Base-by-base conservation (phyloP, 2,113 vertebrate genomes). In the Paedocypris sp. region DNA sequence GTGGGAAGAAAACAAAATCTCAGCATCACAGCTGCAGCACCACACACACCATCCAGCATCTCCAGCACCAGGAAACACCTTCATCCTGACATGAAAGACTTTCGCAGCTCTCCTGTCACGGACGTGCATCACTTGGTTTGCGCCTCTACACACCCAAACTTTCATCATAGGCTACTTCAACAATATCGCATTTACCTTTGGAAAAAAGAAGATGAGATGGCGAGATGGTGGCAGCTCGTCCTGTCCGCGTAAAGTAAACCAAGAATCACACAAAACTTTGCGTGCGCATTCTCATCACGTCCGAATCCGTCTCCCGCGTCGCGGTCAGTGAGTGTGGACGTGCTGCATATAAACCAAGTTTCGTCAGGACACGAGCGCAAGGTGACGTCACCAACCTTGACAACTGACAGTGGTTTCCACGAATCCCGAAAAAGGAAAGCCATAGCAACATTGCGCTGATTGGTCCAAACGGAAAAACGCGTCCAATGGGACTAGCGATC, bases 271-370 rank as follows among this genome's bases (percentile, higher is more conserved):
- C 16, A 60, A 13, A 57, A 36, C 62, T 75, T 32, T 43, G 26
- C 7, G 3, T 6, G 10, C 15, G 73, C 71, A 69, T 77, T 76
- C 69, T 67, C 68, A 53, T 58, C 63, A 13, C 33, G 41, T 42
- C 41, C 49, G 74, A 69, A 57, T 32, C 71, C 67, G 43, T 76
- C 64, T 64, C 51, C 23, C 39, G 62, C 62, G 47, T 2, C 19
- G 10, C 39, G 49, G 12, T 29, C 10, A 68, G 68, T 60, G 75
- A 73, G 52, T 75, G 76, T 67, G 73, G 77, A 81, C 81, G 78
- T 73, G 80, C 77, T 80, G 81, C 80, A 85, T 80, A 79, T 77
- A 76, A 48, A 72, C 66, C 60, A 73, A 75, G 78, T 81, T 80
- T 71, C 68, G 62, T 51, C 56, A 48, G 65, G 68, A 54, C 62